A percentile compares a stretch with the other conserved stretches of the same genome.
Evolutionary conservation across 2,113 vertebrate species (phyloP).

Genomic region (Lycocorax pyrrhopterus): DNA sequence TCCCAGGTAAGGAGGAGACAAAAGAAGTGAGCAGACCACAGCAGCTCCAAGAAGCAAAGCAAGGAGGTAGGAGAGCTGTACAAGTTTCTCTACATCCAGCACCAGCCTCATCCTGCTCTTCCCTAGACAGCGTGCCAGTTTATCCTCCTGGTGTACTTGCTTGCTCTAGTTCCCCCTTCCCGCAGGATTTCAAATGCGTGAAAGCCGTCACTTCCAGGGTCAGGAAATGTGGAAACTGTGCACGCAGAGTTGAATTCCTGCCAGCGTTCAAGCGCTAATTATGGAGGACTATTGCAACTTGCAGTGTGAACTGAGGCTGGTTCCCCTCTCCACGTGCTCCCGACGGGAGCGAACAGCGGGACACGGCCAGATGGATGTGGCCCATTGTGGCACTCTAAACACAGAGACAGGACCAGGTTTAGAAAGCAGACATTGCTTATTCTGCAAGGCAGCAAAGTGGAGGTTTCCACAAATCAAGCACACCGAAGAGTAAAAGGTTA

Average conservation of each 20-base stretch:
- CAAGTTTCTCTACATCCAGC: neutral
- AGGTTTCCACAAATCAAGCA: neutral
- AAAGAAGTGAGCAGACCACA: neutral
- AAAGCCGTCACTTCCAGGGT: neutral
- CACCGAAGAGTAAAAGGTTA: neutral
- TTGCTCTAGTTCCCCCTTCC: neutral
- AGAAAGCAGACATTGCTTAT: neutral
- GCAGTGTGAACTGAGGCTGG: neutral
- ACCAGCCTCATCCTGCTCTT: neutral
- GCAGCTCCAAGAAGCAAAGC: neutral
- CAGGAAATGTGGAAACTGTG: neutral
- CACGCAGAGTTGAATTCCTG: too few relatives aligned
- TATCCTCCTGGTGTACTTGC: neutral
- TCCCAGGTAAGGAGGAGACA: neutral
- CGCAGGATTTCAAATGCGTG: neutral
- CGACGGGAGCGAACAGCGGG: fast-evolving
- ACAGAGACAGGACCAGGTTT: neutral
- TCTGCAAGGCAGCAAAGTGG: neutral
- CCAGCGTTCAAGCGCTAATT: neutral
- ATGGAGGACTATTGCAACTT: neutral
- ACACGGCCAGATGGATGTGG: too few relatives aligned
- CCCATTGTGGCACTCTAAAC: neutral
- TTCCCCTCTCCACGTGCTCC: neutral
- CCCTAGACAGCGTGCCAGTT: neutral
- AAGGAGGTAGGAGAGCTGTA: neutral